Evolutionary conservation across 2,797 vertebrate genomes (phyloP).

Genomic region (Taeniopygia guttata): DNA sequence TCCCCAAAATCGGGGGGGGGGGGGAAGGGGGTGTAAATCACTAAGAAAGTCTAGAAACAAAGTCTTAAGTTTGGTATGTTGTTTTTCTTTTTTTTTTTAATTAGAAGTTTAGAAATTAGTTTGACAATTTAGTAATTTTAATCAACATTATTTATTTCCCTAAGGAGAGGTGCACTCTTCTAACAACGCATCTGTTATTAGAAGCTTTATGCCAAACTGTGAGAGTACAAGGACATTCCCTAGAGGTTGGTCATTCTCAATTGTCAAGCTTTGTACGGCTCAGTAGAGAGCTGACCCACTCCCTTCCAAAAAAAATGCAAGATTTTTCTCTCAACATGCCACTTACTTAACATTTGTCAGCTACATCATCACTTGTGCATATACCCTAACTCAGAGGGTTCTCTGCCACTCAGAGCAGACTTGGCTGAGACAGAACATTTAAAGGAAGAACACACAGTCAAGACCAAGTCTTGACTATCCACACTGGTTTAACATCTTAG

Average conservation of each 20-base stretch:
- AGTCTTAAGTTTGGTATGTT: neutral
- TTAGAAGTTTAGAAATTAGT: neutral
- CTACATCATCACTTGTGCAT: neutral
- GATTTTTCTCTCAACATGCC: neutral
- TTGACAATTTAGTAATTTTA: neutral
- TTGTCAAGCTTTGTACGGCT: neutral
- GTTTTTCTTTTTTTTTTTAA: too few relatives aligned
- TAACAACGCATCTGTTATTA: neutral
- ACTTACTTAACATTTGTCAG: neutral
- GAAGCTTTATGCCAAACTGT: neutral
- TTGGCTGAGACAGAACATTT: neutral
- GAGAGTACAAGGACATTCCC: neutral
- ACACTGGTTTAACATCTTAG: neutral
- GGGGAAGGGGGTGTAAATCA: too few relatives aligned
- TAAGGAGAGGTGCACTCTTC: neutral
- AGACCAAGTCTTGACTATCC: neutral
- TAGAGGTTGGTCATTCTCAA: accelerated
- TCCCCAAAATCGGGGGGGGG: neutral
- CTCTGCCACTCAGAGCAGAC: neutral
- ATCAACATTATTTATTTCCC: neutral
- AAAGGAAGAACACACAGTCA: neutral
- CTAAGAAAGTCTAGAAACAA: neutral
- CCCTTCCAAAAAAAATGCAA: accelerated
- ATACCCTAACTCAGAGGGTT: neutral
- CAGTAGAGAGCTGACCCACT: neutral